These are phyloP conservation scores for Passer domesticus DNA, from an alignment of 2,113 vertebrate species.

Conservation along the genomic window DNA sequence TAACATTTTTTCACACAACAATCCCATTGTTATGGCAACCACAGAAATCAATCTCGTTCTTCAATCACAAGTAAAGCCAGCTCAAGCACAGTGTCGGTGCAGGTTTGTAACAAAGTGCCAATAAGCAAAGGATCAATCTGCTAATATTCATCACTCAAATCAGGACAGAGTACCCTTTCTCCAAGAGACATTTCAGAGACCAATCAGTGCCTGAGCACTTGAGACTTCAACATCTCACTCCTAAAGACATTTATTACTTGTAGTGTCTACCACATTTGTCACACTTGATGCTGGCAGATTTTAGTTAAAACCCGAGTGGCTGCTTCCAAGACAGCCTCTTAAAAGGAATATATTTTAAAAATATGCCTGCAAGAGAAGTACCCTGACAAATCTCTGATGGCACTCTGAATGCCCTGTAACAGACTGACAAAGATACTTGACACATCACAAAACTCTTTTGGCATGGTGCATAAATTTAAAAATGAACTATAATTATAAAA, in stretches of 20 bases:
- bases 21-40: conserved; percentile 73
- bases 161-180: conserved; percentile 50
- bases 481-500: neutral
- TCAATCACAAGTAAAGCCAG: conserved; percentile 59
- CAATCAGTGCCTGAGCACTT: conserved; percentile 33
- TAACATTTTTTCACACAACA: conserved; percentile 71
- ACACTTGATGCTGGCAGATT: conserved; percentile 34
- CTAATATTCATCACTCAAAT: conserved; percentile 5
- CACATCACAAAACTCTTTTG: conserved; percentile 7
- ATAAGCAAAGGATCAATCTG: conserved; percentile 17
- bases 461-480: neutral
- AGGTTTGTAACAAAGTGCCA: conserved; percentile 26
- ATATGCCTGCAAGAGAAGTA: neutral
- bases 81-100: neutral
- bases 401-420: neutral
- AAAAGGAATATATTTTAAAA: conserved; percentile 47
- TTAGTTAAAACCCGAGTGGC: conserved; percentile 32
- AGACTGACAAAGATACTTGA: neutral
- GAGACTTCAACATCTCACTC: conserved; percentile 28
- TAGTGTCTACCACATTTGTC: conserved; percentile 41
- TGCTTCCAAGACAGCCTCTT: conserved; percentile 59
- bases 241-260: conserved; percentile 47
- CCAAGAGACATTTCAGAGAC: conserved; percentile 46
- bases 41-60: conserved; percentile 69
- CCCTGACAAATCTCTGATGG: neutral